Evolutionary conservation across 2,113 vertebrate species (phyloP).

Genomic region (Willisornis vidua): DNA sequence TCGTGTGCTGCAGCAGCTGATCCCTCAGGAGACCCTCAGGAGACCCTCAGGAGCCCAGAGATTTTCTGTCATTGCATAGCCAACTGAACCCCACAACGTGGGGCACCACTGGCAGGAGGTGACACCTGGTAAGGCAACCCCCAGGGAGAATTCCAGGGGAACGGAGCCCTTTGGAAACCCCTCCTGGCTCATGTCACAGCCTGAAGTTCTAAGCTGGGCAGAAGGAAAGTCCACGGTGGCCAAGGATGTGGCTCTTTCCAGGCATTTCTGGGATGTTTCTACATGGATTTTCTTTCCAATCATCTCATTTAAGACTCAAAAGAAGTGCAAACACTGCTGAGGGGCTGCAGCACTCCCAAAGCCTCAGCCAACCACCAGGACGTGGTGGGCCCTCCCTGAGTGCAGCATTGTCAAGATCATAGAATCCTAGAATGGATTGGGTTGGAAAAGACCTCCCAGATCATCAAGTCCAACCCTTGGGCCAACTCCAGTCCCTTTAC

Average conservation of each 20-base stretch:
- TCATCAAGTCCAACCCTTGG: too few species aligned
- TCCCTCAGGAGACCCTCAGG: background rate
- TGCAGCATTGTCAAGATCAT: background rate
- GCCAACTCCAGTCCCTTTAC: too few species aligned
- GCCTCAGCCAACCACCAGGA: background rate
- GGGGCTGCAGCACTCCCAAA: background rate
- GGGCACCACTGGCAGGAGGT: background rate
- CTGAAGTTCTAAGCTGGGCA: background rate
- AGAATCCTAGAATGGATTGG: too few species aligned
- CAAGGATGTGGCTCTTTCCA: background rate
- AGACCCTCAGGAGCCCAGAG: background rate
- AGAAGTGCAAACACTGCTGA: background rate
- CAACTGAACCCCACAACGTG: background rate
- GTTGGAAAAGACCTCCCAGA: too few species aligned
- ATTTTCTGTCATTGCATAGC: background rate
- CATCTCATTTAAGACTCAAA: background rate
- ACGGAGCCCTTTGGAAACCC: background rate
- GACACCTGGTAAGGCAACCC: background rate
- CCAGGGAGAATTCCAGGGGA: background rate
- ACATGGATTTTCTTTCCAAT: background rate
- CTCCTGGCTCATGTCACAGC: background rate
- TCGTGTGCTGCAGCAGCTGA: background rate
- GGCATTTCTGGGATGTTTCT: background rate
- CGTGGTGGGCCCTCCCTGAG: background rate
- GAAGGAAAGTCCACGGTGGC: background rate